A percentile compares a stretch with the other conserved stretches of the same genome.
These are phyloP conservation scores for Acanthurus lineatus DNA, from an alignment of 2,797 vertebrate genomes.

Conservation along the genomic window DNA sequence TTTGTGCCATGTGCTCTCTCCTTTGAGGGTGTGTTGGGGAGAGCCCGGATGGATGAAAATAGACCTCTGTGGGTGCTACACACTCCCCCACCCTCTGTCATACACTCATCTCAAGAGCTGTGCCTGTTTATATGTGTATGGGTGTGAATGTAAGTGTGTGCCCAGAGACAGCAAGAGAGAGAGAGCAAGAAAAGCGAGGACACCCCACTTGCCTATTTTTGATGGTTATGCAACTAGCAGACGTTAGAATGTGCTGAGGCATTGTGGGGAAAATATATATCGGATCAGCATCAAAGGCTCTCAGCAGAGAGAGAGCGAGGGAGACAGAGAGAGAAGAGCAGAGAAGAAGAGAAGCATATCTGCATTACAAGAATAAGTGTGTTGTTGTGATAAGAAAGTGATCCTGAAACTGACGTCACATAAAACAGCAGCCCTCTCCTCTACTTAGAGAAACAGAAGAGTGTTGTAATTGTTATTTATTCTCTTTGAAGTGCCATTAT, in stretches of 20 bases:
- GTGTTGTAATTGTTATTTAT: neutral
- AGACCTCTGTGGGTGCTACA: constrained; percentile 29
- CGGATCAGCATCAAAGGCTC: constrained; percentile 42
- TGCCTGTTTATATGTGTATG: neutral
- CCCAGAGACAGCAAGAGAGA: constrained; percentile 4
- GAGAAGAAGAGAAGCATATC: constrained; percentile 35
- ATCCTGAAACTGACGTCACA: constrained; percentile 74
- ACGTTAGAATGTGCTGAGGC: constrained; percentile 55
- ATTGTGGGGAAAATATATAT: constrained; percentile 47
- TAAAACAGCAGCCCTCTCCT: constrained; percentile 65
- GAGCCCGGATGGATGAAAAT: constrained; percentile 43
- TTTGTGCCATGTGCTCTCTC: constrained; percentile 9
- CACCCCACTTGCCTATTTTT: constrained; percentile 46
- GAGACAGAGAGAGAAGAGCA: neutral
- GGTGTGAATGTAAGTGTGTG: constrained; percentile 9
- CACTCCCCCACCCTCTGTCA: constrained; percentile 25
- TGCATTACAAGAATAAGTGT: constrained; percentile 72
- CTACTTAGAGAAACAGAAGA: neutral
- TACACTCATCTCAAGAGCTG: constrained; percentile 29
- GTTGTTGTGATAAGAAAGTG: constrained; percentile 75
- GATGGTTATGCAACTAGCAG: constrained; percentile 58
- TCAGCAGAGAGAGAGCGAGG: neutral
- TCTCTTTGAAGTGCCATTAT: too few species aligned
- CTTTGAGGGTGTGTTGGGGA: constrained; percentile 24
- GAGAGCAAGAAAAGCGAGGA: constrained; percentile 45